Percentiles rank a stretch among this genome's conserved stretches.
Evolutionary conservation across 2,113 vertebrate genomes (phyloP).

Genomic region (Sinocyclocheilus anshuiensis): DNA sequence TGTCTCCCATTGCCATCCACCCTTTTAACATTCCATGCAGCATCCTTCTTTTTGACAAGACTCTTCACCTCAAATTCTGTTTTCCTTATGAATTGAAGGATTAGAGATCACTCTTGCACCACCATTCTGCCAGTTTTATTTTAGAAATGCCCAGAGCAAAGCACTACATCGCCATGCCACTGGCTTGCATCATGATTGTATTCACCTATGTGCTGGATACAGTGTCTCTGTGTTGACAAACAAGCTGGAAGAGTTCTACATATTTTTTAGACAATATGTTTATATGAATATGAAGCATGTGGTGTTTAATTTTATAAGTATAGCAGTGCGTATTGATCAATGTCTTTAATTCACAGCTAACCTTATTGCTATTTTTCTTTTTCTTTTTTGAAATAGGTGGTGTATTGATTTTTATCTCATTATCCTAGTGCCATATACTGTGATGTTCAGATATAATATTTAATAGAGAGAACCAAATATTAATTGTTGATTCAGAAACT

Average conservation of each 20-base stretch:
- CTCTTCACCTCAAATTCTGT: neutral
- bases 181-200: slow-evolving; percentile 2
- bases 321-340: neutral
- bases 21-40: slow-evolving; percentile 15
- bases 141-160: slow-evolving; percentile 6
- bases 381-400: neutral
- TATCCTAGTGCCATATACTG: neutral
- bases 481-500: neutral
- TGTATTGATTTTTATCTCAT: neutral
- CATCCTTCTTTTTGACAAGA: neutral
- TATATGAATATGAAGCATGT: neutral
- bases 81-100: slow-evolving; percentile 14
- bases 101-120: slow-evolving; percentile 20
- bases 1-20: neutral
- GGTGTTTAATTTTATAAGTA: neutral
- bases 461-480: neutral
- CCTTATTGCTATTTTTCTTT: neutral
- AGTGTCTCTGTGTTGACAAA: neutral
- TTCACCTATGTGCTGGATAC: neutral
- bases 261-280: neutral
- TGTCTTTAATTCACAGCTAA: neutral
- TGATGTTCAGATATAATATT: neutral
- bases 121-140: slow-evolving; percentile 1
- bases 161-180: neutral
- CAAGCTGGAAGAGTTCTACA: neutral